Conservation (phyloP, 2,888 invertebrate species). For the Malthinus flaveolus region DNA sequence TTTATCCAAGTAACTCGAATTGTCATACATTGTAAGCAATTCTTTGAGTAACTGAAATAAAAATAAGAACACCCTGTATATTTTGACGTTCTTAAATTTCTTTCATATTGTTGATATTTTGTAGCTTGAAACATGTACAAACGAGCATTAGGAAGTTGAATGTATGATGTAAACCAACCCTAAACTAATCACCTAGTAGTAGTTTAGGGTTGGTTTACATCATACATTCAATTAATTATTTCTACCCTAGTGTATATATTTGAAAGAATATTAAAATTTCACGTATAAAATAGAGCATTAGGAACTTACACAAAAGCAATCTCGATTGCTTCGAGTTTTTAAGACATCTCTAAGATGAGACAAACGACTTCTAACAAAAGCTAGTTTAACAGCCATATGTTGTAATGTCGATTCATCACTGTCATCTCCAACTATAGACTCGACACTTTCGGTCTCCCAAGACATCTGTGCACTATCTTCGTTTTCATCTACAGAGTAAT, state of each 20-base stretch:
- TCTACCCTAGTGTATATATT: too few relatives aligned
- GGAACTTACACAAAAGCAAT: slow-evolving; percentile 11
- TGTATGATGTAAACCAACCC: too few relatives aligned
- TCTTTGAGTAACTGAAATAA: slow-evolving; percentile 71
- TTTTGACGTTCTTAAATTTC: too few relatives aligned
- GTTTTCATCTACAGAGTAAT: slow-evolving; percentile 68
- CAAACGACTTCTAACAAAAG: slow-evolving; percentile 50
- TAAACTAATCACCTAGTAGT: too few relatives aligned
- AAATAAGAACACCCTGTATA: slow-evolving; percentile 8
- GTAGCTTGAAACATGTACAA: too few relatives aligned
- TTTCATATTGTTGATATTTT: too few relatives aligned
- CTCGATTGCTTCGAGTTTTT: slow-evolving; percentile 8
- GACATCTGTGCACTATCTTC: slow-evolving; percentile 62
- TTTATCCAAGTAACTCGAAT: slow-evolving; percentile 84
- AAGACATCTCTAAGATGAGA: slow-evolving; percentile 58
- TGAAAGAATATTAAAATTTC: too few relatives aligned
- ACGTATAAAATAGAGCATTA: too few relatives aligned
- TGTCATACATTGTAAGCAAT: slow-evolving; percentile 79
- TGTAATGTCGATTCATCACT: slow-evolving; percentile 56
- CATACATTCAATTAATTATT: too few relatives aligned
- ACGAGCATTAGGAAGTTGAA: too few relatives aligned
- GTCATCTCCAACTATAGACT: slow-evolving; percentile 60
- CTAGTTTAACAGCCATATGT: slow-evolving; percentile 68
- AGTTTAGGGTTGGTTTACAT: too few relatives aligned
- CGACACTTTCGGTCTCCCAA: slow-evolving; percentile 80